Evolutionary conservation across 2,888 invertebrate species (phyloP).

Genomic region (Lasioglossum marginatum): DNA sequence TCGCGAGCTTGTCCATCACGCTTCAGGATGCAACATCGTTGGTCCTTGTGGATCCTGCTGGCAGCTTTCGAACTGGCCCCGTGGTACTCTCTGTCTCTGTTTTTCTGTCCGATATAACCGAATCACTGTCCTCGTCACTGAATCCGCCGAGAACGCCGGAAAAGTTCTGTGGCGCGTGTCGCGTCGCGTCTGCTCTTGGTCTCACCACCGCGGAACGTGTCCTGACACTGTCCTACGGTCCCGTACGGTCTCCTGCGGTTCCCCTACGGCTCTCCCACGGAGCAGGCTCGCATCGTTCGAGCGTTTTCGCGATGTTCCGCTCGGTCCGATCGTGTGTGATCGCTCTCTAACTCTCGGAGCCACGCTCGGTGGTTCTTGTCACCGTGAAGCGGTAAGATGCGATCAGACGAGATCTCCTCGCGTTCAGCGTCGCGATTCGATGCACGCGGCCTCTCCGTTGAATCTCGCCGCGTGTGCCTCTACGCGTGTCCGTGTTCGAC

Average conservation of each 20-base stretch:
- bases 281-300: constrained; percentile 54
- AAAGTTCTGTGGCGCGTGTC: constrained; percentile 20
- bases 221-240: constrained; percentile 47
- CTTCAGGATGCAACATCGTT: constrained; percentile 56
- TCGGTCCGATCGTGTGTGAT: constrained; percentile 2
- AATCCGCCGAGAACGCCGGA: constrained; percentile 5
- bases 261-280: constrained; percentile 48
- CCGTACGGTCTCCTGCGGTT: constrained; percentile 30
- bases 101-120: constrained; percentile 27
- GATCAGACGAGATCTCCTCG: not conserved
- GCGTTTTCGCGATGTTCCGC: constrained; percentile 8
- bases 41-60: constrained; percentile 33
- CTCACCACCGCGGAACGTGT: constrained; percentile 44
- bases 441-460: constrained; percentile 13
- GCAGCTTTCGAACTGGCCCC: constrained; percentile 2
- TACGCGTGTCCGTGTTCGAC: constrained; percentile 32
- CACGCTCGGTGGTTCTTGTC: constrained; percentile 5
- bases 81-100: not conserved
- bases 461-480: constrained; percentile 23
- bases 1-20: constrained; percentile 68
- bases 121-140: constrained; percentile 47
- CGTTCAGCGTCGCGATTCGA: constrained; percentile 14
- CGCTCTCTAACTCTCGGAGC: not conserved
- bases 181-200: constrained; percentile 36
- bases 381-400: not conserved